These are phyloP conservation scores for Eclectus roratus DNA, from an alignment of 2,113 vertebrate genomes.

Conservation along the genomic window DNA sequence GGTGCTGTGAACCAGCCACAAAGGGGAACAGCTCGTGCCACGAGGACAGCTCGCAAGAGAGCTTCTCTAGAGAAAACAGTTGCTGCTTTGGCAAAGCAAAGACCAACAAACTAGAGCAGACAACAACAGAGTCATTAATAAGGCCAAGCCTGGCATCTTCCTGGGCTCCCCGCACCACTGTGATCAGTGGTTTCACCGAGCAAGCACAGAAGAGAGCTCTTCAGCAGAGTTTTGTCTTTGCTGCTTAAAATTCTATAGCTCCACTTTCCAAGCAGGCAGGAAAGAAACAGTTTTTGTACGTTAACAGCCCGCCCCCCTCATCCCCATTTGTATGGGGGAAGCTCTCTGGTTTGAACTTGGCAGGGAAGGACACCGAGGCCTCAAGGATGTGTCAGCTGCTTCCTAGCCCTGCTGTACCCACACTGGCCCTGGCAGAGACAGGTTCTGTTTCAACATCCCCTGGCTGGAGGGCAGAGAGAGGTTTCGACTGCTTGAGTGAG, in stretches of 20 bases:
- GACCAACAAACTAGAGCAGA: slow-evolving; percentile 31
- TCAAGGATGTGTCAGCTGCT: neutral
- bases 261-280: neutral
- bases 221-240: slow-evolving; percentile 47
- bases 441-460: neutral
- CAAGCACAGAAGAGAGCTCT: slow-evolving; percentile 30
- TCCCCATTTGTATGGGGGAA: slow-evolving; percentile 2
- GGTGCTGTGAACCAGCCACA: rapidly evolving
- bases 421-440: neutral
- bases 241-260: slow-evolving; percentile 61
- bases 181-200: neutral
- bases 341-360: neutral
- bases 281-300: slow-evolving; percentile 17
- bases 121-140: slow-evolving; percentile 51
- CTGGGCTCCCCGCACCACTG: neutral
- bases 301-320: neutral
- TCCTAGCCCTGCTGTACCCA: neutral
- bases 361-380: slow-evolving; percentile 16
- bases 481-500: neutral
- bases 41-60: neutral
- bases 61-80: neutral
- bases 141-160: slow-evolving; percentile 29
- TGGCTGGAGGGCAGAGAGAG: neutral
- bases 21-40: neutral
- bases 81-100: neutral